Base-by-base conservation (phyloP, 1,140 invertebrate genomes). In the Bombus pascuorum region DNA sequence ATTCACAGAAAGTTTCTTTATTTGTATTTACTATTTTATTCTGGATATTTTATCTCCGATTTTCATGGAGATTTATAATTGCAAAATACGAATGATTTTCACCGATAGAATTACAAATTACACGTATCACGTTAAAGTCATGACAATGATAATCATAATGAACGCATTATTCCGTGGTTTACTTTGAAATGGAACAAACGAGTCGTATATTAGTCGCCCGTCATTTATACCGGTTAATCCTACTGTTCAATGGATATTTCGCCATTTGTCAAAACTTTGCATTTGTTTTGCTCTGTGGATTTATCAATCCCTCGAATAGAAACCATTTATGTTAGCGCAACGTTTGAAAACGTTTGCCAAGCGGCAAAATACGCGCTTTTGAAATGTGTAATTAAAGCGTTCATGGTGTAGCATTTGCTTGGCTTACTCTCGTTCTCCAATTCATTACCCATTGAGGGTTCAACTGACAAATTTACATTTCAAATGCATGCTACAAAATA, bases 81-180 rank as follows among this genome's bases (percentile, higher is more conserved):
- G 18, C 6, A 53, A 53, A 18, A 22, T 6, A 53, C 25, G 47
- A 72, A 72, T 71, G 79, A 81, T 81, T 59, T 59, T 34, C 28
- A 28, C 28, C 53, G 53, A 71, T 59, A 42, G 66, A 42, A 42
- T 28, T 81, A 81, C 22, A 72, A 72, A 81, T 81, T 53, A 47
- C 34, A 37, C 34, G n/a, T 28, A 39, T 68, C 10, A 28, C 57
- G 25, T 81, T 81, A 18, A 34, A 57, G 22, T 9, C 22, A 13
- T 74, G 39, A 59, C 37, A 32, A 62, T 62, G 80, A 62, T 81
- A 62, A 81, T 81, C 80, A 32, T 75, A 82, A 75, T 74, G 32
- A 39, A 37, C 13, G 39, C 42, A n/a, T 75, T 65, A n/a, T 62
- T 62, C 32, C 79, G 34, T n/a, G 32, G 25, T 18, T 44, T 3